Conservation (phyloP, 2,888 invertebrate species). For the Rhagonycha fulva region DNA sequence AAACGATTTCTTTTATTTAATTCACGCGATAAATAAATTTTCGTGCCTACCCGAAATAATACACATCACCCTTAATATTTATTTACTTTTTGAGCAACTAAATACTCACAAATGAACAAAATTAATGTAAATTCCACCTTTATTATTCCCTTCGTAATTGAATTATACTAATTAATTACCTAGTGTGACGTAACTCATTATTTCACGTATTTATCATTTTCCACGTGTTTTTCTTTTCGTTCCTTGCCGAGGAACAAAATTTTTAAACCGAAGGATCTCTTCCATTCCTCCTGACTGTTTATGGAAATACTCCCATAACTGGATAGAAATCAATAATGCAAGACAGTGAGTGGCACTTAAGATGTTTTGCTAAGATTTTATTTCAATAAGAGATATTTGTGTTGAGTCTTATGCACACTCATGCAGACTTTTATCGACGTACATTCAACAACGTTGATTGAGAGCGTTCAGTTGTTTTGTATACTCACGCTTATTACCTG, state of each 20-base stretch:
- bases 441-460: background rate
- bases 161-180: background rate
- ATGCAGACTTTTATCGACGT: no score
- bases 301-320: background rate
- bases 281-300: no score
- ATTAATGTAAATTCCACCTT: background rate
- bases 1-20: background rate
- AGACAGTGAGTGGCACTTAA: background rate
- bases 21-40: slow-evolving; percentile 1
- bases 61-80: background rate
- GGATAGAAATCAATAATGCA: background rate
- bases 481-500: no score
- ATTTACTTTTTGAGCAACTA: background rate
- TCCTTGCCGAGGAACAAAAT: background rate
- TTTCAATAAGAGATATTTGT: background rate
- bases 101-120: background rate
- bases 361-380: background rate
- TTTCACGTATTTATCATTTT: background rate
- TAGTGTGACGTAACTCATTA: background rate
- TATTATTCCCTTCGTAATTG: background rate
- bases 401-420: background rate
- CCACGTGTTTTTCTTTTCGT: background rate
- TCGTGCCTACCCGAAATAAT: background rate
- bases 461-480: no score
- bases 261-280: background rate